These are phyloP conservation scores for Lamellibrachia satsuma DNA, from an alignment of 2,888 invertebrate genomes.

Conservation along the genomic window DNA sequence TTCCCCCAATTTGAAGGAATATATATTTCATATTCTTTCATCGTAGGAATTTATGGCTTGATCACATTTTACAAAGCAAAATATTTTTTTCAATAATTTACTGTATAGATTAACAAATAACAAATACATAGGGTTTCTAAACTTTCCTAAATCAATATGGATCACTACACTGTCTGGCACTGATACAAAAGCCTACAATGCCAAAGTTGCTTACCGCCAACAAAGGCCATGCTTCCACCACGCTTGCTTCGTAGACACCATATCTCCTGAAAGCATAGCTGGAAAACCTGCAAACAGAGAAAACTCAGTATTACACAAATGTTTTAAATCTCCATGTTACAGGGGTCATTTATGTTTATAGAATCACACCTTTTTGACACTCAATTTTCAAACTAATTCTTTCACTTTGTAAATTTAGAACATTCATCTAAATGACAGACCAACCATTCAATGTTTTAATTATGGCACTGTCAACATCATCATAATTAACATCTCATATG, in stretches of 20 bases:
- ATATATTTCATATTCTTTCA: background rate
- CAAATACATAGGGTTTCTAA: background rate
- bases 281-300: constrained; percentile 63
- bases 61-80: background rate
- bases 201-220: constrained; percentile 29
- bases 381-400: no score
- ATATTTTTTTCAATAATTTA: background rate
- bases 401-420: no score
- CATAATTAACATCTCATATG: no score
- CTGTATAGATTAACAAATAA: background rate
- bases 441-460: no score
- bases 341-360: background rate
- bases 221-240: constrained; percentile 74
- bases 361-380: no score
- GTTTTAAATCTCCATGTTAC: background rate
- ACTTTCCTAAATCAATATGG: background rate
- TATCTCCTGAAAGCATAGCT: constrained; percentile 78
- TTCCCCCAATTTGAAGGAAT: background rate
- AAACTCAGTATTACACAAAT: background rate
- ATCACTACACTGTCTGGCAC: background rate
- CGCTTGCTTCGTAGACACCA: constrained; percentile 71
- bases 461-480: no score
- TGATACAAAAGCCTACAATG: background rate
- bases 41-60: background rate
- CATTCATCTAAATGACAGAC: no score